phyloP scores from a whole-genome alignment of 2,888 invertebrate species.

The Ormyrus rosae region DNA sequence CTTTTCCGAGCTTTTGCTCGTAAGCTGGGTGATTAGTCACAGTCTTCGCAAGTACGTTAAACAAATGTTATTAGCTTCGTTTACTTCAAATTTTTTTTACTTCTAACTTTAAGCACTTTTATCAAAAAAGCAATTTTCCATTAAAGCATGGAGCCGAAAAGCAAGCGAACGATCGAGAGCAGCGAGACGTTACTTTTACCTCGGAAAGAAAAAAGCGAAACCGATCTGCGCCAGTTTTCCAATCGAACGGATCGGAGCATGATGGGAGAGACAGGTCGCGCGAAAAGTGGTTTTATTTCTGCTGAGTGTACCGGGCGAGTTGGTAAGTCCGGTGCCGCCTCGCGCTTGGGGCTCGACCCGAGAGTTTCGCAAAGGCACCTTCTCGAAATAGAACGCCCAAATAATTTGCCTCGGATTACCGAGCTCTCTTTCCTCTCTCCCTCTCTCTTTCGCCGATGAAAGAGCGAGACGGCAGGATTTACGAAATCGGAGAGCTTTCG shows the following conservation, averaged over 20 bases:
- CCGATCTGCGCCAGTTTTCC: too few species aligned
- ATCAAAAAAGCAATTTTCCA: too few species aligned
- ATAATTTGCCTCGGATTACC: conserved; percentile 76
- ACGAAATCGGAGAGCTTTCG: conserved; percentile 35
- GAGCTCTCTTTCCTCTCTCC: conserved; percentile 60
- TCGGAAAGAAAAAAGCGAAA: too few species aligned
- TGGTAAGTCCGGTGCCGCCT: conserved; percentile 49
- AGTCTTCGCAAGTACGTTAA: too few species aligned
- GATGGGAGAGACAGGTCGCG: conserved; percentile 32
- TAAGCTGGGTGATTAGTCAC: too few species aligned
- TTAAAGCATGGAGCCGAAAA: too few species aligned
- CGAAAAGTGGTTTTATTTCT: conserved; percentile 68
- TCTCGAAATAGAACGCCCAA: conserved; percentile 76
- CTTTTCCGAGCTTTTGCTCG: too few species aligned
- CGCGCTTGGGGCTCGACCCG: conserved; percentile 65
- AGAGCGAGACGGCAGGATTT: conserved; percentile 34
- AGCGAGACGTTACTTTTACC: too few species aligned
- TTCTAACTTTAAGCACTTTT: too few species aligned
- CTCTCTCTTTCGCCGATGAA: conserved; percentile 28
- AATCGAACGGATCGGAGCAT: background rate
- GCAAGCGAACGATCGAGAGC: too few species aligned
- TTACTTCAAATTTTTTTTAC: too few species aligned
- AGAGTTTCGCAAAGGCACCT: conserved; percentile 75
- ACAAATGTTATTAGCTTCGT: too few species aligned
- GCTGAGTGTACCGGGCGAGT: conserved; percentile 49